Percentiles rank a stretch among this genome's conserved stretches.
These are phyloP conservation scores for Desmodus rotundus DNA, from an alignment of 2,113 vertebrate species.

Conservation along the genomic window DNA sequence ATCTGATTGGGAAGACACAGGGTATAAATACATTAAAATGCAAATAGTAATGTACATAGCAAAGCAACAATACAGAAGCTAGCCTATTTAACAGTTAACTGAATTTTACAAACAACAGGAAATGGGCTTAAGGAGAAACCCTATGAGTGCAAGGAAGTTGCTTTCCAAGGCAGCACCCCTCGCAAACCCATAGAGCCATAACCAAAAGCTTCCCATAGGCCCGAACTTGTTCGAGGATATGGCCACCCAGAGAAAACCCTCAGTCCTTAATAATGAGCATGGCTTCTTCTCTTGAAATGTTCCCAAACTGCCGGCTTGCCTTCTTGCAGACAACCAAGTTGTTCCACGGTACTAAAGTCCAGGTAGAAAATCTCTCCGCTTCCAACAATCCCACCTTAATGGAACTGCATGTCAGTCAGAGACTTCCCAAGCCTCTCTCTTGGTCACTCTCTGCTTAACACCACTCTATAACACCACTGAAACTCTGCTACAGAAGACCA, in stretches of 20 bases:
- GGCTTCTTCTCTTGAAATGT: neutral
- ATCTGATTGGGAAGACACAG: neutral
- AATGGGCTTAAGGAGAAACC: neutral
- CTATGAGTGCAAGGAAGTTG: rapidly evolving
- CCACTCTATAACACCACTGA: neutral
- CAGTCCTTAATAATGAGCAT: neutral
- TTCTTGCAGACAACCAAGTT: neutral
- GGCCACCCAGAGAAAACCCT: neutral
- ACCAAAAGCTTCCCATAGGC: neutral
- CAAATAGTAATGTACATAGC: neutral
- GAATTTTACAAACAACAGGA: neutral
- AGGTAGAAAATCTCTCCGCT: neutral
- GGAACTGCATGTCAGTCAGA: neutral
- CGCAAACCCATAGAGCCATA: neutral
- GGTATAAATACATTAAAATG: neutral
- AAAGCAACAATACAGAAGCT: neutral
- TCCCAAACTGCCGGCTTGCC: neutral
- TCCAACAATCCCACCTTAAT: neutral
- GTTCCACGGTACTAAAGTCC: neutral
- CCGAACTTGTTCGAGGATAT: neutral
- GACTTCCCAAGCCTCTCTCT: neutral
- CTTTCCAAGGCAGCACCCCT: neutral
- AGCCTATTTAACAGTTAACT: neutral
- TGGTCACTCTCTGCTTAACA: neutral
- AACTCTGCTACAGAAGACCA: neutral